Percentiles rank a stretch among this genome's conserved stretches.
Evolutionary conservation across 23 tunicate genomes (phyloP).

Genomic region (Trididemnum nubilum): DNA sequence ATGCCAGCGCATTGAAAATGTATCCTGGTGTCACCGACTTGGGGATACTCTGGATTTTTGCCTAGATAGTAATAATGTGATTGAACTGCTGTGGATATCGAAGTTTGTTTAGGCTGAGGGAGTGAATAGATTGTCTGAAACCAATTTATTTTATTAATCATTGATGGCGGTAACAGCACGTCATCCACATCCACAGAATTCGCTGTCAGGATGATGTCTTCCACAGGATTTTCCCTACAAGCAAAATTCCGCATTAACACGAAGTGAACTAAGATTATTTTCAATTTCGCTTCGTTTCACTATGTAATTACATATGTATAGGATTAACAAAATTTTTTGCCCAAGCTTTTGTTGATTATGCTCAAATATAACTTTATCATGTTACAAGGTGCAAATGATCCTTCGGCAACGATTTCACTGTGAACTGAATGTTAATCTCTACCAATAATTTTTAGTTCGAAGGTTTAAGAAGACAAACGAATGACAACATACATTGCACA

Average conservation of each 20-base stretch:
- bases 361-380: too few species aligned
- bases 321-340: too few species aligned
- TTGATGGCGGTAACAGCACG: constrained; percentile 19
- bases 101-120: constrained; percentile 24
- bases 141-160: constrained; percentile 52
- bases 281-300: too few species aligned
- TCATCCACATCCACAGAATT: constrained; percentile 29
- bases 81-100: neutral
- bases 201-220: constrained; percentile 12
- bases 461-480: too few species aligned
- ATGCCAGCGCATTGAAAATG: constrained; percentile 62
- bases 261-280: too few species aligned
- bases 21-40: constrained; percentile 60
- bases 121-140: constrained; percentile 15
- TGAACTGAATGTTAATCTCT: too few species aligned
- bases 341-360: too few species aligned
- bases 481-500: too few species aligned
- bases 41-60: constrained; percentile 43
- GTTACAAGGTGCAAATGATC: too few species aligned
- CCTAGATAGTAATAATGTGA: constrained; percentile 54
- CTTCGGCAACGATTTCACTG: too few species aligned
- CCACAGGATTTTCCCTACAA: constrained; percentile 35
- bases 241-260: neutral
- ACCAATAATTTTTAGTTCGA: too few species aligned
- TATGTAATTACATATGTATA: too few species aligned